A percentile compares a stretch with the other conserved stretches of the same genome.
These are phyloP conservation scores for Tethea ocularis DNA, from an alignment of 2,888 invertebrate species.

Conservation along the genomic window DNA sequence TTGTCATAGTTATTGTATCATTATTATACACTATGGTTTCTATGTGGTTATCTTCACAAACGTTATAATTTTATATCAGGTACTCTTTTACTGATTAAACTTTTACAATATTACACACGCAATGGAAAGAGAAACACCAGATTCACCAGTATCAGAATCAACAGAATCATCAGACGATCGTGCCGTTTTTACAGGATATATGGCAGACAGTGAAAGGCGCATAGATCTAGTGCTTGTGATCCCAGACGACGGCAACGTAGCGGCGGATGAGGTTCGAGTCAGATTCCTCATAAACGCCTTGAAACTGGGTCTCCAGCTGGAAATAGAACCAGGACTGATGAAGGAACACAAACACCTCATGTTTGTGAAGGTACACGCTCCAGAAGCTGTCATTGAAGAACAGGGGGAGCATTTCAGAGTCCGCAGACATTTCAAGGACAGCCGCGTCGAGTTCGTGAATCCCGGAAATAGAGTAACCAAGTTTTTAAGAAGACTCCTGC, in stretches of 20 bases:
- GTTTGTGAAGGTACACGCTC: constrained; percentile 56
- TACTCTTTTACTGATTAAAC: too few relatives aligned
- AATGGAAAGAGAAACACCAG: not conserved
- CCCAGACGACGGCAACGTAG: constrained; percentile 21
- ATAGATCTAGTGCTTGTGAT: constrained; percentile 48
- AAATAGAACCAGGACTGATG: constrained; percentile 26
- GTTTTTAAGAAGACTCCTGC: constrained; percentile 12
- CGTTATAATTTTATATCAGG: too few relatives aligned
- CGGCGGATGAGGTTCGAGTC: constrained; percentile 23
- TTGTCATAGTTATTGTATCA: too few relatives aligned
- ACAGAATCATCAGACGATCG: too few relatives aligned
- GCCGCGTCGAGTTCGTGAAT: constrained; percentile 28
- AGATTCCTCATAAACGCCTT: constrained; percentile 40
- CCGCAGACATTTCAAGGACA: constrained; percentile 30
- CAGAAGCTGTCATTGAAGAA: constrained; percentile 32
- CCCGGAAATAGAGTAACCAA: constrained; percentile 12
- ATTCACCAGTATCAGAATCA: too few relatives aligned
- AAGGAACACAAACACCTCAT: constrained; percentile 27
- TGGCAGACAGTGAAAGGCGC: constrained; percentile 33
- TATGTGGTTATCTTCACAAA: too few relatives aligned
- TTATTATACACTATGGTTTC: too few relatives aligned
- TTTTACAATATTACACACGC: too few relatives aligned
- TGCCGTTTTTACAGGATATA: constrained; percentile 28
- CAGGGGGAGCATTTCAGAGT: constrained; percentile 28
- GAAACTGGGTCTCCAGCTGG: constrained; percentile 41